Percentiles rank a stretch among this genome's conserved stretches.
Conservation (phyloP, 2,113 vertebrate species). For the Formicarius rufipectus region DNA sequence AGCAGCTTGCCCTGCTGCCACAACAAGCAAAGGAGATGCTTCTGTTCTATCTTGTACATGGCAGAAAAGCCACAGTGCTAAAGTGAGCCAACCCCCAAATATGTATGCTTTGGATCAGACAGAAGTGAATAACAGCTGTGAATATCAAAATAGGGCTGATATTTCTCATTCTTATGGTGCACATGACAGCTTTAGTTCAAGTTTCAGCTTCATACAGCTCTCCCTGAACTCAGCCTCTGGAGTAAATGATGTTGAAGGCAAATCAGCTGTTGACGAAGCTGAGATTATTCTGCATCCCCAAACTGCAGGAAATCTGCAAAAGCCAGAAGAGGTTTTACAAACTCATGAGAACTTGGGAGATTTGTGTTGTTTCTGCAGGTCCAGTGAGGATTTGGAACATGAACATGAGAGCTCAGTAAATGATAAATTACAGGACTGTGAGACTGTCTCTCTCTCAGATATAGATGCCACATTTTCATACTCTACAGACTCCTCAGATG, state of each 20-base stretch:
- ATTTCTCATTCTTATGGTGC: neutral
- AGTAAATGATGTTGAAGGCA: conserved; percentile 12
- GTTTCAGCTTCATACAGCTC: conserved; percentile 89
- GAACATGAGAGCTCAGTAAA: neutral
- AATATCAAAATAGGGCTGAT: neutral
- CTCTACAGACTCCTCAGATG: conserved; percentile 73
- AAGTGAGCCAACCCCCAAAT: neutral
- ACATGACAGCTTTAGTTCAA: conserved; percentile 76
- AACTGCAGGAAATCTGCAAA: neutral
- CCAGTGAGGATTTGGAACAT: neutral
- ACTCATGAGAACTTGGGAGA: neutral
- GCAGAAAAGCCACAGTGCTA: neutral
- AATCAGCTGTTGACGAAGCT: neutral
- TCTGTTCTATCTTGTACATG: neutral
- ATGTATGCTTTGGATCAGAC: neutral
- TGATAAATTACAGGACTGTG: conserved; percentile 45
- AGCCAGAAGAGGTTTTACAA: neutral
- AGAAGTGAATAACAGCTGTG: conserved; percentile 17
- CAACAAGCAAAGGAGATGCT: neutral
- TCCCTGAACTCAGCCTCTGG: conserved; percentile 68
- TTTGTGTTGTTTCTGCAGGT: neutral
- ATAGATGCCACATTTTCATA: conserved; percentile 63
- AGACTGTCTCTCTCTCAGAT: conserved; percentile 56
- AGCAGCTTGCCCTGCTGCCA: neutral
- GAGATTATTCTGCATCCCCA: neutral